These are phyloP conservation scores for Hermetia illucens DNA, from an alignment of 1,140 invertebrate genomes.

Conservation along the genomic window DNA sequence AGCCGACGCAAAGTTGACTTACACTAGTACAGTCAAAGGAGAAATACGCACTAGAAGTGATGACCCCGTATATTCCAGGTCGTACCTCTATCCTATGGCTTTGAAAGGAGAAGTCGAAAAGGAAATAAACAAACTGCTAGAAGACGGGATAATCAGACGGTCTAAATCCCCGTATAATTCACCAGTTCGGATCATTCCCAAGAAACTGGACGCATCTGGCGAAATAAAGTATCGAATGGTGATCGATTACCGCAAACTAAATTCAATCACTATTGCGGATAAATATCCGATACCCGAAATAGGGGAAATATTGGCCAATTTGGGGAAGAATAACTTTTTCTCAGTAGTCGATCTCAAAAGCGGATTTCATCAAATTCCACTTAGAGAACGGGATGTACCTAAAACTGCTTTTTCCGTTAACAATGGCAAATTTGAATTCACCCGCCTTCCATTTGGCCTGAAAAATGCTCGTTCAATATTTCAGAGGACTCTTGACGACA, in stretches of 20 bases:
- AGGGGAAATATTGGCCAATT: conserved; percentile 27
- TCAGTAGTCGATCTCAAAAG: conserved; percentile 29
- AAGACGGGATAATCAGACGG: conserved; percentile 15
- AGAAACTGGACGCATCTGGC: conserved; percentile 7
- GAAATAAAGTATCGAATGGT: conserved; percentile 17
- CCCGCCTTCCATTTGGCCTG: conserved; percentile 27
- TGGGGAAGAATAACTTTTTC: conserved; percentile 31
- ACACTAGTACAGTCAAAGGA: background rate
- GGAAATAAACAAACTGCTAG: conserved; percentile 14
- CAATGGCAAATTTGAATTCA: conserved; percentile 27
- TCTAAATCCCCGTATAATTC: conserved; percentile 2
- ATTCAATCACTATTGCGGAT: conserved; percentile 22
- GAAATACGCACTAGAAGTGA: background rate
- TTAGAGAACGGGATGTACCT: conserved; percentile 18
- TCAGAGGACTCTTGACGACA: conserved; percentile 30
- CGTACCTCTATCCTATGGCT: conserved; percentile 10
- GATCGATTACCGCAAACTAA: conserved; percentile 18
- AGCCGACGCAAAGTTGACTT: background rate
- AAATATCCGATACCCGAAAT: conserved; percentile 35
- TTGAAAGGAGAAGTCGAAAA: conserved; percentile 11
- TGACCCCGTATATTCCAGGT: conserved; percentile 6
- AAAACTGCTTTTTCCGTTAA: conserved; percentile 28
- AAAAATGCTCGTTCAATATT: conserved; percentile 30
- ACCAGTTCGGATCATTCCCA: background rate
- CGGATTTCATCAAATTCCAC: conserved; percentile 34